A percentile compares a stretch with the other conserved stretches of the same genome.
phyloP scores from a whole-genome alignment of 2,888 invertebrate genomes.

The Clivina fossor region DNA sequence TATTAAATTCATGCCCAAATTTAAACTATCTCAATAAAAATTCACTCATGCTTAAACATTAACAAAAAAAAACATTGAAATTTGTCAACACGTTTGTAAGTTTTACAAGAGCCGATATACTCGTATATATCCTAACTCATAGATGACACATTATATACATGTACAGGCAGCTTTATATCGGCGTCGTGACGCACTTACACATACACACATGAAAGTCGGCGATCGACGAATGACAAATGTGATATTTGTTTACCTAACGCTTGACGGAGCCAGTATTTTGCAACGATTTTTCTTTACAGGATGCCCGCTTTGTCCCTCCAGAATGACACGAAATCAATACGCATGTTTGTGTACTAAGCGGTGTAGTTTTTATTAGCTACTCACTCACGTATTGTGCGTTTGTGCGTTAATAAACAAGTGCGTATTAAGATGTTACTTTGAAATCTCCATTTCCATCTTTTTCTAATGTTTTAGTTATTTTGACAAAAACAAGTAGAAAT shows the following conservation, averaged over 20 bases:
- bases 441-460: too few relatives aligned
- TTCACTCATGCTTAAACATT: too few relatives aligned
- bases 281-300: conserved; percentile 16
- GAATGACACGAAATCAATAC: conserved; percentile 23
- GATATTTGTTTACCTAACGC: conserved; percentile 26
- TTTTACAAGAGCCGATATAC: conserved; percentile 14
- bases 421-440: too few relatives aligned
- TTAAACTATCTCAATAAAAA: too few relatives aligned
- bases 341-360: not conserved
- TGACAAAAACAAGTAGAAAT: too few relatives aligned
- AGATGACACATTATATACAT: not conserved
- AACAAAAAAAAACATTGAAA: conserved; percentile 7
- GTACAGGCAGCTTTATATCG: too few relatives aligned
- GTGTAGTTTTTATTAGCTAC: too few relatives aligned
- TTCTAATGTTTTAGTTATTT: too few relatives aligned
- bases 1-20: too few relatives aligned
- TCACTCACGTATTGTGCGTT: too few relatives aligned
- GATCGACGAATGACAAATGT: conserved; percentile 26
- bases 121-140: not conserved
- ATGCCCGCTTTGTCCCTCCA: conserved; percentile 6
- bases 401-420: too few relatives aligned
- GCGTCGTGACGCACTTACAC: too few relatives aligned
- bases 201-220: not conserved
- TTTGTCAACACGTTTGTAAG: conserved; percentile 10
- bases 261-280: conserved; percentile 15